Conservation (phyloP, 1,140 invertebrate species). For the Brachionus angularis region DNA sequence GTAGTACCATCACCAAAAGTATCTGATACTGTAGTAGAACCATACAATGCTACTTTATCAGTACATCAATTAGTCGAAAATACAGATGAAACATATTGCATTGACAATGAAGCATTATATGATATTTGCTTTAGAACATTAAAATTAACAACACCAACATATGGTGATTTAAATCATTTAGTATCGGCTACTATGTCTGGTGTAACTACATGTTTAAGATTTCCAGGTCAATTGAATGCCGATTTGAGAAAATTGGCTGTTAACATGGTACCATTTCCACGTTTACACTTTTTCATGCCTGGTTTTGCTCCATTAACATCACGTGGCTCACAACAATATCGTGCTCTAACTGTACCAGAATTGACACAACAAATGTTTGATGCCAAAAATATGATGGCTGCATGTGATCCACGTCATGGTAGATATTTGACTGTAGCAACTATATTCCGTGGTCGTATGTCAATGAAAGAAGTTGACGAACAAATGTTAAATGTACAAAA, state of each 20-base stretch:
- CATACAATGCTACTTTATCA: conserved; percentile 84
- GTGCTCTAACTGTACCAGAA: conserved; percentile 66
- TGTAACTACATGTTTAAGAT: conserved; percentile 66
- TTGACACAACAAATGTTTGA: conserved; percentile 67
- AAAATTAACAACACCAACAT: conserved; percentile 65
- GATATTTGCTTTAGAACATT: conserved; percentile 69
- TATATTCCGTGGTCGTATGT: conserved; percentile 73
- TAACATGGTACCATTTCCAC: conserved; percentile 86
- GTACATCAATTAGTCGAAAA: conserved; percentile 83
- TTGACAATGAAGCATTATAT: conserved; percentile 76
- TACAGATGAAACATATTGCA: conserved; percentile 80
- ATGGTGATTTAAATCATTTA: conserved; percentile 69
- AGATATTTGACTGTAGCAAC: conserved; percentile 72
- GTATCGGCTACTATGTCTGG: conserved; percentile 62
- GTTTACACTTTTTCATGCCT: conserved; percentile 49
- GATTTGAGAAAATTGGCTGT: conserved; percentile 84
- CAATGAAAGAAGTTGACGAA: conserved; percentile 59
- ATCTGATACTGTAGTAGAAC: conserved; percentile 81
- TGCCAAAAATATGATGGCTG: conserved; percentile 77
- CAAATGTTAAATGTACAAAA: conserved; percentile 56
- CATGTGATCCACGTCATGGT: conserved; percentile 72
- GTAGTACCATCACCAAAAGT: conserved; percentile 63
- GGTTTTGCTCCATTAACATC: conserved; percentile 59
- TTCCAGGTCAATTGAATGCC: conserved; percentile 66
- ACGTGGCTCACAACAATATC: conserved; percentile 56